phyloP scores from a whole-genome alignment of 1,140 invertebrate species.

The Pteromalus puparum region DNA sequence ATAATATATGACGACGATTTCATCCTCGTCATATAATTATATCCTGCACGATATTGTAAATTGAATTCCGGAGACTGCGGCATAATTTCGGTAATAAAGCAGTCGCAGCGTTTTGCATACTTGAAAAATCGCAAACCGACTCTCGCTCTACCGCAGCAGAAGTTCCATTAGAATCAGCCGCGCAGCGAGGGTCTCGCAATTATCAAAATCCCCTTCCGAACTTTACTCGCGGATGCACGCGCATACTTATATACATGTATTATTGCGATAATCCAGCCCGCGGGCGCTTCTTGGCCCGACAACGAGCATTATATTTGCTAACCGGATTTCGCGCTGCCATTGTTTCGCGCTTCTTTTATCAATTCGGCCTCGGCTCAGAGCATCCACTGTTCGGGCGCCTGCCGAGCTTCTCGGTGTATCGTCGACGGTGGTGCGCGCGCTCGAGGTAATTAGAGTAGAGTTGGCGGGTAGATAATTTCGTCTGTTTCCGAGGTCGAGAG shows the following conservation, averaged over 20 bases:
- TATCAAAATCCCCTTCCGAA: conserved; percentile 10
- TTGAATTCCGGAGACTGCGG: too few species aligned
- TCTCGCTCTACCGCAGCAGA: not conserved
- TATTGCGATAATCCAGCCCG: not conserved
- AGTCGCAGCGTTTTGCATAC: too few species aligned
- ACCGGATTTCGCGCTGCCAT: not conserved
- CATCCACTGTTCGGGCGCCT: not conserved
- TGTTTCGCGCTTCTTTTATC: conserved; percentile 1
- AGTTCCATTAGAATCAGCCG: not conserved
- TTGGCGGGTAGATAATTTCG: too few species aligned
- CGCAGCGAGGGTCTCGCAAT: not conserved
- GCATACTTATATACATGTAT: too few species aligned
- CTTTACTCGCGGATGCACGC: not conserved
- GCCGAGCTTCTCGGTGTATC: not conserved
- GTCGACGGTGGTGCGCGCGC: too few species aligned
- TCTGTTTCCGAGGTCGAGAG: too few species aligned
- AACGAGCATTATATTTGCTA: not conserved
- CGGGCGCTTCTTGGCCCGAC: not conserved
- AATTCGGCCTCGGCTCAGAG: not conserved
- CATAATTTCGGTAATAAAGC: too few species aligned
- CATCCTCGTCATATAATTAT: too few species aligned
- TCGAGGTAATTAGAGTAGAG: too few species aligned
- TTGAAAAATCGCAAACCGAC: not conserved
- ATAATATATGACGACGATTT: too few species aligned
- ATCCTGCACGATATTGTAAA: too few species aligned